These are phyloP conservation scores for Cerastoderma edule DNA, from an alignment of 2,888 invertebrate species.

Conservation along the genomic window DNA sequence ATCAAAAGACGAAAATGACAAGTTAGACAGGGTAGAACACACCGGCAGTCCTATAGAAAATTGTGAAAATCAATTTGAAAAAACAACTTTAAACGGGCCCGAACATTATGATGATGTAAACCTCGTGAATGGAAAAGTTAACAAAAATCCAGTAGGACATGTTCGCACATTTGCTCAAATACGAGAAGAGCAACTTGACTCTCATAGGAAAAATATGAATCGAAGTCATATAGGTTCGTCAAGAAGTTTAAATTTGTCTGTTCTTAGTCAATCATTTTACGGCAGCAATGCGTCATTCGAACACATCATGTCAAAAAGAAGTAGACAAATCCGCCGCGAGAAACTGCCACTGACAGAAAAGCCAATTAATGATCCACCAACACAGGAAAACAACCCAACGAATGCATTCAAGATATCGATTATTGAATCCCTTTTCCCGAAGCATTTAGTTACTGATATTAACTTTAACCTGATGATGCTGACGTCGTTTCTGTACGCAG, in stretches of 20 bases:
- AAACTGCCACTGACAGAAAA: background rate
- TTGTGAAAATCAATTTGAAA: no score
- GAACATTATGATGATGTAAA: no score
- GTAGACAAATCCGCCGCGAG: no score
- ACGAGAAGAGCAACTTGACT: constrained; percentile 32
- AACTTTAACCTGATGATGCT: constrained; percentile 40
- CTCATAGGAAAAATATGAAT: background rate
- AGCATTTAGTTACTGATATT: constrained; percentile 30
- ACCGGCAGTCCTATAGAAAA: no score
- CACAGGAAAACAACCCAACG: background rate
- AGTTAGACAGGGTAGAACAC: no score
- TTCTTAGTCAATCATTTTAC: constrained; percentile 32
- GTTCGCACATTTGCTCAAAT: constrained; percentile 38
- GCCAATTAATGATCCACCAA: constrained; percentile 20
- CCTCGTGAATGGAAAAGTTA: background rate
- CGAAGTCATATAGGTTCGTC: background rate
- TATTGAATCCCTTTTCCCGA: constrained; percentile 42
- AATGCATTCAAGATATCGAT: background rate
- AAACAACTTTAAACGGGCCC: no score
- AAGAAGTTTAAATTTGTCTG: constrained; percentile 30
- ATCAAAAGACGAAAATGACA: background rate
- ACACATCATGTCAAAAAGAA: constrained; percentile 20
- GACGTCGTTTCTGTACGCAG: constrained; percentile 14
- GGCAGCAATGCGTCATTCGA: constrained; percentile 50
- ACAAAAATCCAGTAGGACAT: background rate